These are phyloP conservation scores for Norana najaformis DNA, from an alignment of 2,888 invertebrate genomes.

Conservation along the genomic window DNA sequence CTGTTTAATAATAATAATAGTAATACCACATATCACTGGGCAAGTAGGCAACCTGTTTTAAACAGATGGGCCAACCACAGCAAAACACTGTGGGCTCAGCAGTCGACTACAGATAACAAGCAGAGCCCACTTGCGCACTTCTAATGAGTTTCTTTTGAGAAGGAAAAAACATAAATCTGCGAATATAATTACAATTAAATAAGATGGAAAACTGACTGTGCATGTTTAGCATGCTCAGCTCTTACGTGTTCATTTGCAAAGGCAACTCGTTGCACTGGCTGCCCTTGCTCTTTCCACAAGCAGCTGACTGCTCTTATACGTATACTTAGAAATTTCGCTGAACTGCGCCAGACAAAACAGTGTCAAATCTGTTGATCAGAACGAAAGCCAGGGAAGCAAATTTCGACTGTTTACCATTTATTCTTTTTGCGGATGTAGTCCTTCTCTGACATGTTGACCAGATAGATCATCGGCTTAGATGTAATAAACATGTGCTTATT, in stretches of 20 bases:
- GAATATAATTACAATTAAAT: neutral
- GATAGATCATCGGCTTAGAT: conserved; percentile 93
- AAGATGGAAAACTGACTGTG: no score
- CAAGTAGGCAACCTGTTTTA: neutral
- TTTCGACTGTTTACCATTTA: conserved; percentile 79
- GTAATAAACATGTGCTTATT: conserved; percentile 96
- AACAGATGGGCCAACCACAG: neutral
- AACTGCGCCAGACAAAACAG: neutral
- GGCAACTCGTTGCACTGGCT: neutral
- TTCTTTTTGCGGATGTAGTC: conserved; percentile 98
- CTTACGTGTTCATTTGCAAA: neutral
- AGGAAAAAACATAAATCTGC: neutral
- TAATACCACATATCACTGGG: no score
- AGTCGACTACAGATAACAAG: neutral
- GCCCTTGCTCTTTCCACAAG: no score
- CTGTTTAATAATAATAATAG: no score
- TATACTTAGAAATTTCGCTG: no score
- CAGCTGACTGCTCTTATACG: no score
- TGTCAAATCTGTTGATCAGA: neutral
- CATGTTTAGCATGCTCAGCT: neutral
- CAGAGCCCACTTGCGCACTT: neutral
- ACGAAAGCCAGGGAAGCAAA: neutral
- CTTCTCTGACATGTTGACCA: conserved; percentile 94
- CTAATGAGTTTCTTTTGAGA: neutral
- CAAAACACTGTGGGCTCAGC: neutral